Base-by-base conservation (phyloP, 2,113 vertebrate genomes). In the Bos taurus region DNA sequence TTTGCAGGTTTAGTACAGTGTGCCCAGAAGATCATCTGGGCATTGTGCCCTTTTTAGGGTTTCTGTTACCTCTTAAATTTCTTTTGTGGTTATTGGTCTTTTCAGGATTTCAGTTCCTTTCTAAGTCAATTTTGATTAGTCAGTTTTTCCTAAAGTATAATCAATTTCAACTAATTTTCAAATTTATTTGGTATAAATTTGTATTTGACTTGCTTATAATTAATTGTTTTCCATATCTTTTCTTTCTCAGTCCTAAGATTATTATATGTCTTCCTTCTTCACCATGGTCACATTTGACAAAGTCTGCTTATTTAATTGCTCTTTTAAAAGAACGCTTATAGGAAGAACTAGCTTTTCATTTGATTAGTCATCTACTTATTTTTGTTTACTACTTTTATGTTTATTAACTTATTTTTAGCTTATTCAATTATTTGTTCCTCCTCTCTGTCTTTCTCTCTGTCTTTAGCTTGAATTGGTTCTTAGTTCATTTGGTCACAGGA, bases 121-220 rank as follows among this genome's bases (percentile, higher is more conserved):
- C 80, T 83, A 28, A 92, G 85, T 96, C 89, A 95, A 81, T 74
- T 97, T 97, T 94, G 57, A 21, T 89, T 90, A 92, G n/a, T 91
- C 33, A 91, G 52, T 87, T 97, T 95, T 97, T 90, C 71, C 83
- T 94, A 93, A 54, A 91, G 91, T 94, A 86, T 95, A 78, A 54
- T 92, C 16, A 54, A 60, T 91, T 97, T 90, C 82, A 97, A 95
- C 3, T 50, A 71, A 86, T 88, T 97, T 92, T 96, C 12, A 74
- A 62, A 82, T 93, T 93, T 95, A 30, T 94, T 97, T 98, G 56
- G 15, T 60, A 62, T 74, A 93, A 80, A 60, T 46, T 91, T 96
- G 15, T 77, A 88, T 87, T 95, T 91, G 9, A 71, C 89, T 88
- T 95, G 21, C 15, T 83, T 95, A 60, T 40, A 85, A 94, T 94